Evolutionary conservation across 2,797 vertebrate genomes (phyloP).

Genomic region (Odontamblyopus rebecca): DNA sequence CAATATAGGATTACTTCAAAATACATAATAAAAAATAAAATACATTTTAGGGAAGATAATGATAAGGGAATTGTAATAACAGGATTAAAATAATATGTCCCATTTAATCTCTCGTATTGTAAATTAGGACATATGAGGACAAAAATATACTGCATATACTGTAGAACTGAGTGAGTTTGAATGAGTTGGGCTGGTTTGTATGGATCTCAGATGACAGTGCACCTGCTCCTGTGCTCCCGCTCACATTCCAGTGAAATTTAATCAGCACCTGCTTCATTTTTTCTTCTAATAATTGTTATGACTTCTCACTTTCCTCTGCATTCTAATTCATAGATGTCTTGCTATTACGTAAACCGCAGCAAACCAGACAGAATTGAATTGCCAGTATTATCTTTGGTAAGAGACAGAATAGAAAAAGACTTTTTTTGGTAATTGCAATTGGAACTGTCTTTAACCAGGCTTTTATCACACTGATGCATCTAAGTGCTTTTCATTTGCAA

Average conservation of each 20-base stretch:
- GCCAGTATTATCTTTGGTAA: too few relatives aligned
- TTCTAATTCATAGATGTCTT: constrained; percentile 8
- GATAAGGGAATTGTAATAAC: too few relatives aligned
- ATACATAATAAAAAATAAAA: too few relatives aligned
- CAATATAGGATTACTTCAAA: too few relatives aligned
- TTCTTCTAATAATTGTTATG: constrained; percentile 30
- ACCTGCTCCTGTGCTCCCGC: constrained; percentile 8
- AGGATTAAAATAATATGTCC: background rate
- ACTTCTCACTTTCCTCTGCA: constrained; percentile 44
- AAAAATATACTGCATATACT: background rate
- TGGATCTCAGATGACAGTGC: constrained; percentile 1
- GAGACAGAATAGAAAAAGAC: background rate
- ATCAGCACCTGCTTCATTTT: constrained; percentile 15
- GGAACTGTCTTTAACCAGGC: too few relatives aligned
- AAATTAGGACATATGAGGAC: background rate
- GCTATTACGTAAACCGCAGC: background rate
- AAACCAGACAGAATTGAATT: too few relatives aligned
- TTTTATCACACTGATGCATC: too few relatives aligned
- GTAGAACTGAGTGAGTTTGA: background rate
- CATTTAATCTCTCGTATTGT: background rate
- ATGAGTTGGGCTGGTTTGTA: background rate
- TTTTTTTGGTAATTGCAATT: too few relatives aligned
- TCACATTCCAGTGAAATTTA: constrained; percentile 15
- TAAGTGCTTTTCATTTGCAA: too few relatives aligned
- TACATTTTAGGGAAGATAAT: too few relatives aligned